Conservation (phyloP, 2,888 invertebrate genomes). For the Rhyacophila evoluta region DNA sequence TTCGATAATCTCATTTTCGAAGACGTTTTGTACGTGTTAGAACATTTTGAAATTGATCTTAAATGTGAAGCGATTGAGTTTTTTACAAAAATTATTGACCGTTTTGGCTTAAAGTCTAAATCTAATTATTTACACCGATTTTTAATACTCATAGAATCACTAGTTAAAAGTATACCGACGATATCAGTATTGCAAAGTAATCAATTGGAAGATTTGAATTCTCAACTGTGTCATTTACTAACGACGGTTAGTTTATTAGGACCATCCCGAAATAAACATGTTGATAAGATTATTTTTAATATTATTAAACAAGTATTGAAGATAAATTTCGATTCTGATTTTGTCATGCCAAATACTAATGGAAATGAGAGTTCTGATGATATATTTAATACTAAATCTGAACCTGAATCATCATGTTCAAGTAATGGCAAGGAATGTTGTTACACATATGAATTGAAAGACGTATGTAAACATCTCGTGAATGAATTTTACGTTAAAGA, state of each 20-base stretch:
- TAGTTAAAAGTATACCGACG: conserved; percentile 17
- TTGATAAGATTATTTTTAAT: conserved; percentile 23
- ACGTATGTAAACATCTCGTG: background rate
- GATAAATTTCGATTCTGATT: background rate
- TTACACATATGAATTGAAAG: conserved; percentile 26
- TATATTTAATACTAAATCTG: background rate
- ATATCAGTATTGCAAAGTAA: background rate
- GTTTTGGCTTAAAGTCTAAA: conserved; percentile 32
- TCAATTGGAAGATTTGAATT: conserved; percentile 3
- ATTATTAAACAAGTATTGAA: conserved; percentile 34
- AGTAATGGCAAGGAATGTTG: background rate
- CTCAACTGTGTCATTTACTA: conserved; percentile 20
- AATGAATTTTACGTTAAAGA: background rate
- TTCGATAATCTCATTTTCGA: conserved; percentile 58
- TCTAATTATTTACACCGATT: conserved; percentile 35
- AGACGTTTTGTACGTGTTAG: conserved; percentile 60
- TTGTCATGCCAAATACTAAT: background rate
- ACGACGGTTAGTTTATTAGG: background rate
- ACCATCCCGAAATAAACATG: background rate
- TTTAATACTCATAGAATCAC: conserved; percentile 38
- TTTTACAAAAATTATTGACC: conserved; percentile 60
- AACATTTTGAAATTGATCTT: conserved; percentile 62
- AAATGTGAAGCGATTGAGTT: conserved; percentile 62
- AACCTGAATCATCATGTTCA: background rate
- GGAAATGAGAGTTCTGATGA: background rate